phyloP scores from a whole-genome alignment of 2,888 invertebrate species.

The Timema podura region DNA sequence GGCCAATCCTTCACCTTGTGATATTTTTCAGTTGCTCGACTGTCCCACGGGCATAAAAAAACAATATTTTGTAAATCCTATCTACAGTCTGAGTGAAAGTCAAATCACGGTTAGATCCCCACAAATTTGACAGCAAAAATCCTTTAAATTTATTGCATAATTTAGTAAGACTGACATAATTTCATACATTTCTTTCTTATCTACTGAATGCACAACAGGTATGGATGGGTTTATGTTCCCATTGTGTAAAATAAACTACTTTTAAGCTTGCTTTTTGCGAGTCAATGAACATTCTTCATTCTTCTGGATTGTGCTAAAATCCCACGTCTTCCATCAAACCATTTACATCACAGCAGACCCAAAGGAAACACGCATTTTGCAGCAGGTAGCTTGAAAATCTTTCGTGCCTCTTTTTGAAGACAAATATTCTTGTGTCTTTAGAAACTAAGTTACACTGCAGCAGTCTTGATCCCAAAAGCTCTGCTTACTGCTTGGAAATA shows the following conservation, averaged over 20 bases:
- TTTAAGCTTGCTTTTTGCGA: not conserved
- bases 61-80: no score
- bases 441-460: not conserved
- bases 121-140: not conserved
- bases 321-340: not conserved
- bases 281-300: no score
- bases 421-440: not conserved
- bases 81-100: not conserved
- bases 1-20: no score
- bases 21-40: no score
- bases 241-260: not conserved
- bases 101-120: no score
- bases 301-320: not conserved
- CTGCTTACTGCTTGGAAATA: not conserved
- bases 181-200: constrained; percentile 13
- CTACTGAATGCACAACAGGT: not conserved
- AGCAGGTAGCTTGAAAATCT: not conserved
- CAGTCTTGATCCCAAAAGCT: not conserved
- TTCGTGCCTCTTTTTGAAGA: constrained; percentile 8
- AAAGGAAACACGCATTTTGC: not conserved
- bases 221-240: constrained; percentile 8
- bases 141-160: not conserved
- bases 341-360: no score
- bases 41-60: not conserved
- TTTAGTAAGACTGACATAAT: not conserved